Base-by-base conservation (phyloP, 2,113 vertebrate genomes). In the Lanius collurio region DNA sequence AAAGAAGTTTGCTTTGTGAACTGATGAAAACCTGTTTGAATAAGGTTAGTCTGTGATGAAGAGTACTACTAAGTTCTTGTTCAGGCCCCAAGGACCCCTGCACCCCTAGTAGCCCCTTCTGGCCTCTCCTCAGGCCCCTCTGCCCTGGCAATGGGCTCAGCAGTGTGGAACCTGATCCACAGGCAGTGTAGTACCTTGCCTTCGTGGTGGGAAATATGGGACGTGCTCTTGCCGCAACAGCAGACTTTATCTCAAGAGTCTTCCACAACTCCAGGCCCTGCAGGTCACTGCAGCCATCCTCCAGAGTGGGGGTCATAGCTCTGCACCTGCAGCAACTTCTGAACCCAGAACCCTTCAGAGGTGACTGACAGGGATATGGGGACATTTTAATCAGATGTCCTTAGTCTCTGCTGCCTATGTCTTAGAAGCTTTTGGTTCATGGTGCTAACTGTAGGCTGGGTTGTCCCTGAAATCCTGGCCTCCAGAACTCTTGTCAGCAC, bases 1-100 rank as follows among this genome's bases (percentile, higher is more conserved):
- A 42, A 93, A 96, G 26, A 24, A 55, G 3, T 85, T 91, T 91
- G 19, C 26, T 83, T 85, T 75, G 26, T 81, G 35, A 87, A 47
- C 31, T 41, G 33, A 44, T 85, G 59, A 77, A 73, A 67, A 49
- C 30, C 47, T 80, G 11, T 49, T 71, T 59, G 50, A 75, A 53
- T 83, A 75, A 76, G 15, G 13, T 63, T 64, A 71, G 10, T 71
- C 24, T 49, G 76, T 9, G 7, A 56, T 78, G 18, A 91, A 53
- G n/a, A 63, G 35, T 59, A 31, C 33, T 52, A 2, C 24, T 59
- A 39, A 84, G 35, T 13, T 62, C 59, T 77, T 1, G 1, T 46
- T 23, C 13, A 27, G 22, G 14, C 7, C 16, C 13, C 1, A 15
- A 12, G 49, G 19, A 9, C 13, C 12, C 21, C 44, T 52, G 15